These are phyloP conservation scores for Heterotis niloticus DNA, from an alignment of 2,113 vertebrate genomes.

Conservation along the genomic window DNA sequence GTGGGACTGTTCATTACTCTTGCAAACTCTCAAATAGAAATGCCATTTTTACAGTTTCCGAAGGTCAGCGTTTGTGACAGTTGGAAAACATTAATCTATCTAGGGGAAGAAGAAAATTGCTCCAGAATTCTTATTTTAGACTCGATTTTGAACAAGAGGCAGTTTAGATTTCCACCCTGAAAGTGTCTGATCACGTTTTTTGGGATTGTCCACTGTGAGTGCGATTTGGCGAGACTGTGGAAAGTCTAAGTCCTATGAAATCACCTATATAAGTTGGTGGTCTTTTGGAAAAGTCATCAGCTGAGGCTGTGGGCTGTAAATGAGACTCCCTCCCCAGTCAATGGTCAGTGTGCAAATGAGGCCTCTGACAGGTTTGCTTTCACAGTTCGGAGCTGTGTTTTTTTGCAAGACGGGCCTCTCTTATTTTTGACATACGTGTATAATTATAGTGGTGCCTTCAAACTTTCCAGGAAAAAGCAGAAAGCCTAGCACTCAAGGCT, in stretches of 20 bases:
- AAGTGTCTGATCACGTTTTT: not conserved
- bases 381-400: no score
- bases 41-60: not conserved
- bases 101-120: slow-evolving; percentile 1
- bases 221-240: not conserved
- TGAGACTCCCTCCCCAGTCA: no score
- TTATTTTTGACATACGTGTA: no score
- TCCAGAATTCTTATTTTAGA: not conserved
- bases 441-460: no score
- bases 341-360: no score
- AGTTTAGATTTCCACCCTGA: not conserved
- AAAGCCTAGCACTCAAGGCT: no score
- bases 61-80: slow-evolving; percentile 1
- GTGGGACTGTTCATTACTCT: not conserved
- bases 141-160: not conserved
- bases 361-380: no score
- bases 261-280: no score
- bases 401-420: no score
- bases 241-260: not conserved
- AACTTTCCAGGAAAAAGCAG: no score
- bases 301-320: no score
- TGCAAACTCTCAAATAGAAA: not conserved
- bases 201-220: not conserved
- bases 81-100: slow-evolving; percentile 16
- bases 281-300: no score